These are phyloP conservation scores for Leucoma salicis DNA, from an alignment of 2,888 invertebrate species.

Conservation along the genomic window DNA sequence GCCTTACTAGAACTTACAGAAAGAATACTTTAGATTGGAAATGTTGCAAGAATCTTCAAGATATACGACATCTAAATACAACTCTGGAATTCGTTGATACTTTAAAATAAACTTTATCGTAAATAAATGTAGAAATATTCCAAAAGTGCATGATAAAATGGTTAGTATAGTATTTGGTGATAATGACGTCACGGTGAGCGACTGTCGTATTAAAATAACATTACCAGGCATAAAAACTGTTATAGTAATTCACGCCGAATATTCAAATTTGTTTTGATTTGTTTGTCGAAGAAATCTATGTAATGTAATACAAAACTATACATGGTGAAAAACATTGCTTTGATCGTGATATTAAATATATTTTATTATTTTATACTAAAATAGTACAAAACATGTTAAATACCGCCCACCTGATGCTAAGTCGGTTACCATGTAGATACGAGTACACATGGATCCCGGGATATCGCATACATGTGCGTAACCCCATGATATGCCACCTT, in stretches of 20 bases:
- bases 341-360: background rate
- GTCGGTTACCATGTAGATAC: too few relatives aligned
- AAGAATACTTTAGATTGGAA: constrained; percentile 48
- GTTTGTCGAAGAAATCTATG: constrained; percentile 24
- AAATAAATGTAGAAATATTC: background rate
- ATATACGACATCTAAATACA: constrained; percentile 12
- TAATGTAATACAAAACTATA: constrained; percentile 28
- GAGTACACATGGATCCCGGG: too few relatives aligned
- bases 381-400: too few relatives aligned
- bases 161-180: constrained; percentile 41
- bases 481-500: too few relatives aligned
- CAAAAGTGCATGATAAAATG: constrained; percentile 9
- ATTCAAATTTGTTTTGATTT: constrained; percentile 46
- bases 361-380: too few relatives aligned
- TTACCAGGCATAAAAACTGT: constrained; percentile 68
- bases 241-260: constrained; percentile 67
- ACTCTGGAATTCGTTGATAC: background rate
- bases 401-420: too few relatives aligned
- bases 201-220: constrained; percentile 75
- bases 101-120: constrained; percentile 31
- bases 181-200: constrained; percentile 76
- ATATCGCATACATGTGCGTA: too few relatives aligned
- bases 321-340: background rate
- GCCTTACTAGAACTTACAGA: constrained; percentile 46
- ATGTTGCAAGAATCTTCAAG: constrained; percentile 34